A percentile compares a stretch with the other conserved stretches of the same genome.
Evolutionary conservation across 2,797 vertebrate species (phyloP).

Genomic region (Rhinoraja longicauda): DNA sequence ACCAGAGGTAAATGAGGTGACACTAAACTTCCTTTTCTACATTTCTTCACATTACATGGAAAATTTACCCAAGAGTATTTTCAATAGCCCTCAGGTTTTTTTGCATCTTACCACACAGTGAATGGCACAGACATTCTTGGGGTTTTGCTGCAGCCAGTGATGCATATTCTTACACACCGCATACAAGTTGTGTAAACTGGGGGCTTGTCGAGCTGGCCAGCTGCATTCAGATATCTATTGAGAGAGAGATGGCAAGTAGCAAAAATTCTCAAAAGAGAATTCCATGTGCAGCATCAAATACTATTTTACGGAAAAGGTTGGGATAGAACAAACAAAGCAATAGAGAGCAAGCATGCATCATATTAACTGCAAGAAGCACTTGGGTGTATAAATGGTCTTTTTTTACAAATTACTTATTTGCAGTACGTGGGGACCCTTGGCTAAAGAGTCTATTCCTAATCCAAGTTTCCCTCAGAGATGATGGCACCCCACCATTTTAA

Average conservation of each 20-base stretch:
- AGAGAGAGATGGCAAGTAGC: not conserved
- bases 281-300: not conserved
- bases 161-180: constrained; percentile 99
- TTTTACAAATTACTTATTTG: too few relatives aligned
- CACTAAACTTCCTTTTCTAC: not conserved
- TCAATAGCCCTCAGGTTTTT: not conserved
- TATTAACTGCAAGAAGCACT: not conserved
- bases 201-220: constrained; percentile 89
- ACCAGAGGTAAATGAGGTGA: not conserved
- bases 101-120: constrained; percentile 87
- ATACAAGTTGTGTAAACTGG: constrained; percentile 93
- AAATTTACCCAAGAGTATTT: not conserved
- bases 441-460: too few relatives aligned
- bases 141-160: constrained; percentile 97
- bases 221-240: constrained; percentile 92
- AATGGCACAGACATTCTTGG: constrained; percentile 97
- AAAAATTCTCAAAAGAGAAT: constrained; percentile 10
- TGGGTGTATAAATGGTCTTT: not conserved
- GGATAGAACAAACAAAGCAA: not conserved
- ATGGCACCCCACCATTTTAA: too few relatives aligned
- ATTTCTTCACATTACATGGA: not conserved
- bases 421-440: too few relatives aligned
- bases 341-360: not conserved
- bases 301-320: not conserved
- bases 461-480: too few relatives aligned